Evolutionary conservation across 53 echinoderm and acorn worm genomes (phyloP), one percentile per base, ranked within the genome.

Genomic region (Arbacia lixula): DNA sequence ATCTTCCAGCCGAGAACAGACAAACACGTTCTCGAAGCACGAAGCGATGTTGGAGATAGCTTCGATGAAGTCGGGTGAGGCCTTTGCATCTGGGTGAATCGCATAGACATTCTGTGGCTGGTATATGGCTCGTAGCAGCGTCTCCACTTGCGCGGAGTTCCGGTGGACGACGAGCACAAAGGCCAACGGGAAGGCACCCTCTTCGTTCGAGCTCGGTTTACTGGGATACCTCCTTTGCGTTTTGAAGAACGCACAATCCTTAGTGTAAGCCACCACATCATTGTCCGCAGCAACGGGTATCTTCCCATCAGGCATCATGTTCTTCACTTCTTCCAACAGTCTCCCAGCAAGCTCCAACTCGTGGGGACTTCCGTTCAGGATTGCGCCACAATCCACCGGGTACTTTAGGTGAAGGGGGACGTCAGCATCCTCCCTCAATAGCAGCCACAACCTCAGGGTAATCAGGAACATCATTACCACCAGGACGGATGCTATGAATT

Each of bases 71-170:
- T 72, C 82, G 25, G 41, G 33, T 0, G 85, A 60, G 1, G 92
- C 89, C 32, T 89, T 92, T 4, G 49, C 73, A 38, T 92, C 92
- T 1, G 89, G 86, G 50, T 92, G 92, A 21, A 92, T 86, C 16
- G 89, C 89, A 40, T 85, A 89, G 12, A 89, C 3, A 92, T 92
- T 87, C 75, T 91, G 91, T 36, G 91, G 91, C 26, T 87, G 87
- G 71, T 91, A 91, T 5, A 91, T 87, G 20, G 92, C 86, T 27
- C 92, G 65, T 12, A 92, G 57, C 2, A 92, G 82, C 12, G 83
- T 40, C 81, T 92, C 92, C 17, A 88, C 50, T 60, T 88, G 83
- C 5, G 89, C 86, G 4, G 85, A 75, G n/a, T 72, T 61, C 40
- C 72, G 86, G 37, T 92, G 89, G 12, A 46, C 66, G 0, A 89